Percentiles rank a stretch among this genome's conserved stretches.
These are phyloP conservation scores for Dioctria linearis DNA, from an alignment of 2,888 invertebrate species.

Conservation along the genomic window DNA sequence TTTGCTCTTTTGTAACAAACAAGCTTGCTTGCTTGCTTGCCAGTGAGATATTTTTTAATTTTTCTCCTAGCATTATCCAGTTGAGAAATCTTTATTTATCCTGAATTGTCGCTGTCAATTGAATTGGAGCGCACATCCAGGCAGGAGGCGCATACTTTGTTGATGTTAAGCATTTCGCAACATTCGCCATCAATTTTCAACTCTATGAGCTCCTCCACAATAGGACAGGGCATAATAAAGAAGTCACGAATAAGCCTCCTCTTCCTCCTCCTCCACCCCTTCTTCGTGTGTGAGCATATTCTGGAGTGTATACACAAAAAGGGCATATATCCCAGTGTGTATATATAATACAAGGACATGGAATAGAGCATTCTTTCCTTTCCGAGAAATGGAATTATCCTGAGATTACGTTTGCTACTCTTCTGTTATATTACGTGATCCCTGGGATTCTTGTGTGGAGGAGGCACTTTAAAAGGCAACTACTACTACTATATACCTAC, in stretches of 20 bases:
- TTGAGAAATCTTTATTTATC: conserved; percentile 15
- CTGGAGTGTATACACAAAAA: not conserved
- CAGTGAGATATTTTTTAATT: not conserved
- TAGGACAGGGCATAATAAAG: not conserved
- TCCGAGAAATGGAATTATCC: conserved; percentile 2
- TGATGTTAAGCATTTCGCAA: not conserved
- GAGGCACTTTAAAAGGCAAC: not conserved
- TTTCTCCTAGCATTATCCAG: not conserved
- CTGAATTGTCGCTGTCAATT: not conserved
- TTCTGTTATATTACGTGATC: conserved; percentile 8
- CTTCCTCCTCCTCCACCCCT: too few relatives aligned
- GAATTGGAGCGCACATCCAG: not conserved
- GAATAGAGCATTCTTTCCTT: not conserved
- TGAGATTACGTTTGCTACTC: not conserved
- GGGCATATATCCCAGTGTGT: not conserved
- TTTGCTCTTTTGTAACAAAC: too few relatives aligned
- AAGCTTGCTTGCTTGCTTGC: too few relatives aligned
- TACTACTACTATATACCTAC: not conserved
- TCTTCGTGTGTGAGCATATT: too few relatives aligned
- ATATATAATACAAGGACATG: not conserved
- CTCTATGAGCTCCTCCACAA: not conserved
- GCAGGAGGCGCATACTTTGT: not conserved
- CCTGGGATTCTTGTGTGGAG: not conserved
- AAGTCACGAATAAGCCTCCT: too few relatives aligned
- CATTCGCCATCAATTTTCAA: conserved; percentile 4